Conservation (phyloP, 1,140 invertebrate genomes). For the Tenebrio molitor region DNA sequence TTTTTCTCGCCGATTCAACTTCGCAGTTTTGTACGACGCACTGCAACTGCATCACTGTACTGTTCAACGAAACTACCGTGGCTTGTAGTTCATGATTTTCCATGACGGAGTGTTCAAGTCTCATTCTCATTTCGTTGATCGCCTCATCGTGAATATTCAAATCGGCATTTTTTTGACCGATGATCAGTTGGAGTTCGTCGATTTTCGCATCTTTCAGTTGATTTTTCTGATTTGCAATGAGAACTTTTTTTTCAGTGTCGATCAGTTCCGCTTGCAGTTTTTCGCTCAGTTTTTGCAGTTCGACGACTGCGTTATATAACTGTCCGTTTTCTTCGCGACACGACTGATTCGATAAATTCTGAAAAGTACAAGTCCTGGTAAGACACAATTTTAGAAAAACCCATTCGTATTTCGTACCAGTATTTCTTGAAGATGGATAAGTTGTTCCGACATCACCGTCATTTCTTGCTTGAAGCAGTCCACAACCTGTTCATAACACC, state of each 20-base stretch:
- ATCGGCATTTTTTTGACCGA: slow-evolving; percentile 54
- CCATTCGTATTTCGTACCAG: slow-evolving; percentile 48
- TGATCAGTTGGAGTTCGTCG: slow-evolving; percentile 52
- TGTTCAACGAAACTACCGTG: slow-evolving; percentile 53
- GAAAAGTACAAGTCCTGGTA: slow-evolving; percentile 35
- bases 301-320: slow-evolving; percentile 52
- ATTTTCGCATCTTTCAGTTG: slow-evolving; percentile 57
- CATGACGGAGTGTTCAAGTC: slow-evolving; percentile 50
- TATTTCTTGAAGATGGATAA: slow-evolving; percentile 56
- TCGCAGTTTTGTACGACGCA: slow-evolving; percentile 37
- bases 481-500: slow-evolving; percentile 57
- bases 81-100: slow-evolving; percentile 55
- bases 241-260: slow-evolving; percentile 53
- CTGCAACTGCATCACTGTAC: slow-evolving; percentile 51
- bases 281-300: slow-evolving; percentile 54
- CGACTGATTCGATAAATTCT: slow-evolving; percentile 56
- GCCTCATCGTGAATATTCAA: slow-evolving; percentile 51
- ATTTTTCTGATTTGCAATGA: slow-evolving; percentile 56
- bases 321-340: slow-evolving; percentile 54
- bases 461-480: slow-evolving; percentile 60
- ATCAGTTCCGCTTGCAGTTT: slow-evolving; percentile 51
- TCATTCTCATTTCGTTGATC: slow-evolving; percentile 54
- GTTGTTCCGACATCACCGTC: slow-evolving; percentile 57
- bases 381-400: slow-evolving; percentile 14
- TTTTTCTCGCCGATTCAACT: background rate